A percentile compares a stretch with the other conserved stretches of the same genome.
phyloP scores from a whole-genome alignment of 2,888 invertebrate genomes.

The Lymantria dispar region DNA sequence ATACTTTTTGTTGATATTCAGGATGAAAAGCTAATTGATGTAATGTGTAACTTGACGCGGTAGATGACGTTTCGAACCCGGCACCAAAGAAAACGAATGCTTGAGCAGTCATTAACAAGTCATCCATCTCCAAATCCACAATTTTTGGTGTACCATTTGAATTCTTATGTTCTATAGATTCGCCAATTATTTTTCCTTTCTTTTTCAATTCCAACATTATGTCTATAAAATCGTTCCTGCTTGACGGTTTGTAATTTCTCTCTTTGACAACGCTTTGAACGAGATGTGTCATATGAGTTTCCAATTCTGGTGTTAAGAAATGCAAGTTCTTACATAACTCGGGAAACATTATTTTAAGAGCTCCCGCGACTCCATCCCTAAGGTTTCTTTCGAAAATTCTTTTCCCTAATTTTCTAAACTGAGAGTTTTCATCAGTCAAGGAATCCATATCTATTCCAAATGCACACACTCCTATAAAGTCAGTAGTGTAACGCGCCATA shows the following conservation, averaged over 20 bases:
- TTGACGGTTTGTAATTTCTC: conserved; percentile 58
- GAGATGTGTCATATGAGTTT: conserved; percentile 50
- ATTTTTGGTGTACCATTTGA: conserved; percentile 55
- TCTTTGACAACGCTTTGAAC: conserved; percentile 53
- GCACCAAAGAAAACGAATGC: conserved; percentile 74
- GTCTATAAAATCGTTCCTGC: conserved; percentile 70
- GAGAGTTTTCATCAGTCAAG: conserved; percentile 59
- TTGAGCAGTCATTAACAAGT: conserved; percentile 63
- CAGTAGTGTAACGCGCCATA: conserved; percentile 72
- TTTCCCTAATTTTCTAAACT: conserved; percentile 63
- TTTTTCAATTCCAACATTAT: conserved; percentile 60
- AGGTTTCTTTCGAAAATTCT: conserved; percentile 59
- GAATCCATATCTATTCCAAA: conserved; percentile 70
- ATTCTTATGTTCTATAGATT: conserved; percentile 60
- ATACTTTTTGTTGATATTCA: conserved; percentile 66
- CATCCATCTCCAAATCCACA: conserved; percentile 57
- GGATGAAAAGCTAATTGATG: conserved; percentile 73
- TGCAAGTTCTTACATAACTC: conserved; percentile 56
- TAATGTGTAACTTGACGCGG: conserved; percentile 71
- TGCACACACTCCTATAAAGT: conserved; percentile 70
- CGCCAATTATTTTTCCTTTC: conserved; percentile 61
- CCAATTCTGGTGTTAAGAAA: conserved; percentile 54
- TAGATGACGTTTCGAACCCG: conserved; percentile 79
- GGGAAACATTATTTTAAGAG: conserved; percentile 60
- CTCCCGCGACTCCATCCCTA: conserved; percentile 48